Evolutionary conservation across 2,113 vertebrate species (phyloP), one percentile per base, ranked within the genome.

Genomic region (Calypte anna): DNA sequence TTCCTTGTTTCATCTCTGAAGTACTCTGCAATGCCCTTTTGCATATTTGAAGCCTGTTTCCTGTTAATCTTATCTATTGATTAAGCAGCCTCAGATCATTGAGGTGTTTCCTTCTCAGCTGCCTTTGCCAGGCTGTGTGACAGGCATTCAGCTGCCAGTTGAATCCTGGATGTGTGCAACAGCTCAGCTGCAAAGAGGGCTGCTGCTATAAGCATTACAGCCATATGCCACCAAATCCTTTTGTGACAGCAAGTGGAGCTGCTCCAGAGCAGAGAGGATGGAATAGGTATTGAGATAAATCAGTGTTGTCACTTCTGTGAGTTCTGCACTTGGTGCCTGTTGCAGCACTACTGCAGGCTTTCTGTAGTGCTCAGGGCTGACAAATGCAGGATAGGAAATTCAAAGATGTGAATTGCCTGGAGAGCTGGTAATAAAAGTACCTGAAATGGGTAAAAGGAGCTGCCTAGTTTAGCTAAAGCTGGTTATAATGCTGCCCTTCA

Each of bases 81-180:
- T 86, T 86, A 86, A 91, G 79, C 55, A 93, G 79, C 25, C 55
- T 95, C 38, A 70, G 69, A 33, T 67, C 30, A 73, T 90, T 51
- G 73, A 93, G 24, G 76, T 57, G 75, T 59, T 91, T 93, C 79
- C 86, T 90, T 59, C 64, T 90, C 82, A 90, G 72, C 86, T 95
- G 90, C 31, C 4, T 88, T 90, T 94, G 31, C 51, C 48, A 74
- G 73, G 46, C 72, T 81, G 4, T 58, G 38, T n/a, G 76, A 54
- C 3, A 54, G 40, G 27, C 23, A 51, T 59, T 50, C 76, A 92
- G 80, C 80, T 88, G 80, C 4, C 76, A 86, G 86, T 74, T 72
- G 86, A 83, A 69, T 61, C 38, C 68, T 70, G 38, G 33, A 31
- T 58, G 43, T 48, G 67, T 80, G 24, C 5, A 19, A 82, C 10